Conservation (phyloP, 2,888 invertebrate species). For the Cinara cedri region DNA sequence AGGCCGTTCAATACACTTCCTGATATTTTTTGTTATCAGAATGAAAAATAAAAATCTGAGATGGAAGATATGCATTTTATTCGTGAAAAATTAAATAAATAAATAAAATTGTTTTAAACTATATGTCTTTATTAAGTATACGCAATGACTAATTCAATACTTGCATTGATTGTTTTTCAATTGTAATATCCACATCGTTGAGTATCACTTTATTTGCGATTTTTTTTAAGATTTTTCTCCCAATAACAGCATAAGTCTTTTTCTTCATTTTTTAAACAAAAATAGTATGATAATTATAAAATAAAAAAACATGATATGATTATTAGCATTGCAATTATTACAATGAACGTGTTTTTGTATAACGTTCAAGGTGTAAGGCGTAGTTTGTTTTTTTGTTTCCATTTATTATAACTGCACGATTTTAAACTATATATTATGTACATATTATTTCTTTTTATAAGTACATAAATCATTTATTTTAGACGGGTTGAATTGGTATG, state of each 20-base stretch:
- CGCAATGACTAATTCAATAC: neutral
- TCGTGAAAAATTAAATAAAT: neutral
- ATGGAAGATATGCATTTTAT: too few relatives aligned
- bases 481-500: too few relatives aligned
- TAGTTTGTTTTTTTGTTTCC: too few relatives aligned
- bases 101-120: neutral
- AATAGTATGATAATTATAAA: neutral
- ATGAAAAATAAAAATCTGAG: too few relatives aligned
- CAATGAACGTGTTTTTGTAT: neutral
- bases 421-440: neutral
- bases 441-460: too few relatives aligned
- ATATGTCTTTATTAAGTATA: neutral
- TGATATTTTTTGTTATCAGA: neutral
- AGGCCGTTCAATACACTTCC: neutral
- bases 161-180: constrained; percentile 46
- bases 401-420: neutral
- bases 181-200: constrained; percentile 24
- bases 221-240: constrained; percentile 18
- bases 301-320: neutral
- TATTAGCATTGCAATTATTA: neutral
- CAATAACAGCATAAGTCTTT: constrained; percentile 29
- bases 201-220: constrained; percentile 31
- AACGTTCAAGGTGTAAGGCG: too few relatives aligned
- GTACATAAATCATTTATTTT: too few relatives aligned
- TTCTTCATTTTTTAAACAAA: constrained; percentile 4